These are phyloP conservation scores for Donacobius atricapilla DNA, from an alignment of 2,113 vertebrate genomes.

Conservation along the genomic window DNA sequence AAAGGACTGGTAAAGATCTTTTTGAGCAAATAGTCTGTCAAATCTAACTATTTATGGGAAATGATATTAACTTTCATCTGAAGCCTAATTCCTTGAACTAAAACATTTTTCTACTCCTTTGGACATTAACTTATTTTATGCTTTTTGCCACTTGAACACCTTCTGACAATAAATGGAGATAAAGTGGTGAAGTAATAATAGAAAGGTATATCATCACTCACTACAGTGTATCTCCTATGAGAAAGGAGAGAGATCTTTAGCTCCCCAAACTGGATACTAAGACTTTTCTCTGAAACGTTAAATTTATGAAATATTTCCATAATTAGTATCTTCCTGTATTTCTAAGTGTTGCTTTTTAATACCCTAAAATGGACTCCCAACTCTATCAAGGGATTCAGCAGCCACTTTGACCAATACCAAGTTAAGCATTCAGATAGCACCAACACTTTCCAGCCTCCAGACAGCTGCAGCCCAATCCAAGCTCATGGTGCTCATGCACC, in stretches of 20 bases:
- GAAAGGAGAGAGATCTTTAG: neutral
- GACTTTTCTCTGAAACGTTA: neutral
- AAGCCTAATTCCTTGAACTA: neutral
- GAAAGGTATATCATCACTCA: neutral
- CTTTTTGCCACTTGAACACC: neutral
- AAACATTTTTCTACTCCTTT: neutral
- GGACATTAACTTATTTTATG: neutral
- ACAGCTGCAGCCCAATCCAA: neutral
- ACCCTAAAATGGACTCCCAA: neutral
- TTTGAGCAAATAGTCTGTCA: neutral
- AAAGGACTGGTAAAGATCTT: neutral
- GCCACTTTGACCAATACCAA: neutral
- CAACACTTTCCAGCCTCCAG: neutral
- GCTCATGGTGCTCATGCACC: rapidly evolving
- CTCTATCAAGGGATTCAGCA: neutral
- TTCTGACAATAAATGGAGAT: neutral
- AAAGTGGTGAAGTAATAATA: neutral
- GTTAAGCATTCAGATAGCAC: neutral
- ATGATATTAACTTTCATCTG: neutral
- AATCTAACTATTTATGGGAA: neutral
- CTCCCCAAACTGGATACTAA: neutral
- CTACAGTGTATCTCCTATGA: rapidly evolving
- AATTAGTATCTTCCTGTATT: neutral
- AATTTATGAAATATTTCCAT: neutral
- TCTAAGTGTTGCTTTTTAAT: neutral